These are phyloP conservation scores for Amphipyra berbera DNA, from an alignment of 2,888 invertebrate species.

Conservation along the genomic window DNA sequence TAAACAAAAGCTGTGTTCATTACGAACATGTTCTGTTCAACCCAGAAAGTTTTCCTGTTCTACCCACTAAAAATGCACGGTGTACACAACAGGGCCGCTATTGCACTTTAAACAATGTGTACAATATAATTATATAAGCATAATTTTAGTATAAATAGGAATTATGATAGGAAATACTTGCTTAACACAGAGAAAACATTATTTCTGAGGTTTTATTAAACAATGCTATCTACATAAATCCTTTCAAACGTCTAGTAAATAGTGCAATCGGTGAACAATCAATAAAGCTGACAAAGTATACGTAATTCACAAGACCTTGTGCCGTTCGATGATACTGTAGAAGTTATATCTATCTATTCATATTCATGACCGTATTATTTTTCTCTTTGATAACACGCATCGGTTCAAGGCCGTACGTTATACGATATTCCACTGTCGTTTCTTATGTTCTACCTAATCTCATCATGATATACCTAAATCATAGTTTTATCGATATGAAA, in stretches of 20 bases:
- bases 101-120: no score
- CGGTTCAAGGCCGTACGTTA: slow-evolving; percentile 65
- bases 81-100: no score
- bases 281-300: slow-evolving; percentile 48
- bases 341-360: slow-evolving; percentile 45
- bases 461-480: slow-evolving; percentile 39
- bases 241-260: slow-evolving; percentile 15
- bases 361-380: slow-evolving; percentile 61
- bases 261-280: slow-evolving; percentile 26
- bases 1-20: no score
- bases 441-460: slow-evolving; percentile 44
- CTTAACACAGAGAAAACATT: slow-evolving; percentile 8
- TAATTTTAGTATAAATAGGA: no score
- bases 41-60: no score
- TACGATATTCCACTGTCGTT: slow-evolving; percentile 49
- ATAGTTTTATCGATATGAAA: slow-evolving; percentile 42
- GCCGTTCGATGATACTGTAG: slow-evolving; percentile 46
- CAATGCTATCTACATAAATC: slow-evolving; percentile 35
- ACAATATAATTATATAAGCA: no score
- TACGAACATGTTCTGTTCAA: no score
- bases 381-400: slow-evolving; percentile 67
- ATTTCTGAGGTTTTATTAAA: slow-evolving; percentile 15
- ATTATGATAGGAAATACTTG: background rate
- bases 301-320: slow-evolving; percentile 56
- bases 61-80: no score